Conservation (phyloP, 2,888 invertebrate species). For the Uloborus plumipes region DNA sequence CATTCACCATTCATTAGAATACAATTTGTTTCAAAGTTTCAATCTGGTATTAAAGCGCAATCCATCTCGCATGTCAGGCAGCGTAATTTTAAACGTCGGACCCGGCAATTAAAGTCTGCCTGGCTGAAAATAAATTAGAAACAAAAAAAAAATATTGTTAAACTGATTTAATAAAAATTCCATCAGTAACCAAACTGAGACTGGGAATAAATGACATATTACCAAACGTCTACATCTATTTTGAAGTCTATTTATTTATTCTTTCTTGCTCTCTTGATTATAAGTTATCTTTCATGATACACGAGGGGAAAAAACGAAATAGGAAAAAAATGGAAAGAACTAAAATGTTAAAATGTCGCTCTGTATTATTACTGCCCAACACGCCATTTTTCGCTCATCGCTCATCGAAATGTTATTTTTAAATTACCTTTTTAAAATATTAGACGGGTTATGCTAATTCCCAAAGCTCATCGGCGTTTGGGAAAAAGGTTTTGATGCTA, state of each 20-base stretch:
- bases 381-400: constrained; percentile 46
- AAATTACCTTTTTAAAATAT: constrained; percentile 15
- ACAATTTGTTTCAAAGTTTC: constrained; percentile 64
- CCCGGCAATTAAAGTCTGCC: constrained; percentile 51
- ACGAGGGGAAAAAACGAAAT: background rate
- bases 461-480: constrained; percentile 11
- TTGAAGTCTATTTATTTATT: constrained; percentile 3
- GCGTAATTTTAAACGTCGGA: constrained; percentile 12
- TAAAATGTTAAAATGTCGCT: constrained; percentile 41
- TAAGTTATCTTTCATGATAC: constrained; percentile 17
- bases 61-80: constrained; percentile 48
- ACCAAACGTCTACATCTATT: constrained; percentile 30
- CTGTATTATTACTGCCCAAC: constrained; percentile 47
- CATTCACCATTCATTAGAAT: constrained; percentile 49
- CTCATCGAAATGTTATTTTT: constrained; percentile 37
- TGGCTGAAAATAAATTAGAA: constrained; percentile 7
- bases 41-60: constrained; percentile 51
- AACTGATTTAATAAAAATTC: constrained; percentile 37
- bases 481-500: constrained; percentile 22
- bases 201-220: constrained; percentile 33
- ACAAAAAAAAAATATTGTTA: constrained; percentile 33
- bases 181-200: constrained; percentile 16
- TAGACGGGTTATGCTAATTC: constrained; percentile 55
- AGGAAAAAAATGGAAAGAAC: constrained; percentile 13
- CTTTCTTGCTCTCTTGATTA: constrained; percentile 33